Evolutionary conservation across 53 echinoderm and acorn worm species (phyloP), one percentile per base, ranked within the genome.

Genomic region (Actinopyga echinites): DNA sequence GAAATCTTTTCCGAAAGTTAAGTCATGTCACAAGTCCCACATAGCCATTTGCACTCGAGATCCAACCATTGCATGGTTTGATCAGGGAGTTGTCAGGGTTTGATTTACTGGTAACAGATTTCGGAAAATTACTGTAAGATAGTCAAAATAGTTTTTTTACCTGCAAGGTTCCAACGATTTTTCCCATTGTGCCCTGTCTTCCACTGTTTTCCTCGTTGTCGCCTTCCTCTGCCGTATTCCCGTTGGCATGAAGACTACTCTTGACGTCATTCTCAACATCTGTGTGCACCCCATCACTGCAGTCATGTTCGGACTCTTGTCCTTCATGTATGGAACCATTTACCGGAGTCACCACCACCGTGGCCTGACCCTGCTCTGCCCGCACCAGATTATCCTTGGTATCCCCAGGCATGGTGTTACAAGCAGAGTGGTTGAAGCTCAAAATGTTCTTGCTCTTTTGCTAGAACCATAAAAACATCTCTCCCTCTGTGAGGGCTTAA

Each of bases 151-250:
- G 23, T 44, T 65, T 49, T 31, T 67, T 79, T n/a, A 95, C 92
- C 84, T 91, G 93, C 30, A 93, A 55, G 24, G 93, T 93, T 21
- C 93, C 90, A 1, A 93, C 93, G 34, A 93, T 91, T 63, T 83
- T 90, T 1, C 93, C 90, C 90, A 93, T 90, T 11, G 90, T 83
- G 9, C 90, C 85, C 1, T 63, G 36, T 28, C 88, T 83, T 26
- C 24, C 61, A 64, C 64, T 64, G 45, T 69, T 44, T n/a, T 42
- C 62, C 19, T 74, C 83, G 13, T 52, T 55, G 4, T 30, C 75
- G 11, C 61, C 81, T 10, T 60, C 29, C 23, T 64, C 83, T 31
- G 59, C 54, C 1, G 60, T 67, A n/a, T 82, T 87, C 5, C 52
- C 64, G 25, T 90, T 90, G 19, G 83, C 78, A n/a, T 86, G 75